A percentile compares a stretch with the other conserved stretches of the same genome.
These are phyloP conservation scores for Pinctada fucata DNA, from an alignment of 2,888 invertebrate genomes.

Conservation along the genomic window DNA sequence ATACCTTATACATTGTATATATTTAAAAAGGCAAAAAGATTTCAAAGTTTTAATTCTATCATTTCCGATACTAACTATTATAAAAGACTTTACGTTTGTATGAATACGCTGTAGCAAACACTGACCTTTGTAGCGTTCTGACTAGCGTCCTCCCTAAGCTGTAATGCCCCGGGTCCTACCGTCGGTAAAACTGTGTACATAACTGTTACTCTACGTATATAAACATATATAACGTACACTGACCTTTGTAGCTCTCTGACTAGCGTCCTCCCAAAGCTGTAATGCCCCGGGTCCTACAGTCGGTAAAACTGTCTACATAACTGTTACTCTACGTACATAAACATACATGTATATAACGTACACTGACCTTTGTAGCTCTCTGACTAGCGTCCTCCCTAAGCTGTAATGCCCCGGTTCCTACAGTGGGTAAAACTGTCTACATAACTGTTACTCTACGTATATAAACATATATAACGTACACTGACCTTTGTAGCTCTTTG, in stretches of 20 bases:
- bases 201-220: slow-evolving; percentile 88
- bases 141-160: slow-evolving; percentile 91
- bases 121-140: slow-evolving; percentile 84
- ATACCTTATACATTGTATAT: no score
- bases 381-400: slow-evolving; percentile 92
- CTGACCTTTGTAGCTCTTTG: slow-evolving; percentile 83
- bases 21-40: no score
- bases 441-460: slow-evolving; percentile 91
- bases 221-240: background rate
- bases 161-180: slow-evolving; percentile 89
- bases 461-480: no score
- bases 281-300: slow-evolving; percentile 89
- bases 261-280: slow-evolving; percentile 91
- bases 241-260: slow-evolving; percentile 85
- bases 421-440: slow-evolving; percentile 87
- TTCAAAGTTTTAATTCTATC: no score
- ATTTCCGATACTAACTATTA: no score
- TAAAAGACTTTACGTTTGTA: no score
- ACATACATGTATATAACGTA: background rate
- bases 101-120: background rate
- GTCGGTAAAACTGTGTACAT: slow-evolving; percentile 90
- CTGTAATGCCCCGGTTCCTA: slow-evolving; percentile 90
- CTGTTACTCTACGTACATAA: slow-evolving; percentile 79
- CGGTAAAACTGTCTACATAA: slow-evolving; percentile 92
- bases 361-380: slow-evolving; percentile 82